Evolutionary conservation across 2,797 vertebrate genomes (phyloP).

Genomic region (Gambelia wislizenii): DNA sequence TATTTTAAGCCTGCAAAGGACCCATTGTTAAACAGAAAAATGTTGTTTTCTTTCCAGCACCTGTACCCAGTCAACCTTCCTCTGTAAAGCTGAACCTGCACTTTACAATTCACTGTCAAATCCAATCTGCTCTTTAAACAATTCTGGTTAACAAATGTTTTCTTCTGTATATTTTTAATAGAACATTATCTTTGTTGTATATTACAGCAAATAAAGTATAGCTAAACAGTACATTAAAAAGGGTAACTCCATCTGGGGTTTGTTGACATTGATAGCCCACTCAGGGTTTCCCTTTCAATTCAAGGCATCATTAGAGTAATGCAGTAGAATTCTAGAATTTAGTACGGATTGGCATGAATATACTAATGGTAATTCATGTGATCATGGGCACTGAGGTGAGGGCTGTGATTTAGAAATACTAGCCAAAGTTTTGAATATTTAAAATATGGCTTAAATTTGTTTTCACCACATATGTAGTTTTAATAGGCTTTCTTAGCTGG

Average conservation of each 20-base stretch:
- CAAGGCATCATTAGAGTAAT: conserved; percentile 69
- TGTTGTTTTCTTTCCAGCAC: background rate
- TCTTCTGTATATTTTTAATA: conserved; percentile 65
- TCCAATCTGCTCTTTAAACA: conserved; percentile 64
- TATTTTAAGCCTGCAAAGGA: conserved; percentile 23
- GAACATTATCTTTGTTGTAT: conserved; percentile 71
- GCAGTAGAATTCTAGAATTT: conserved; percentile 67
- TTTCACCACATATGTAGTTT: background rate
- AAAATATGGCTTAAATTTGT: conserved; percentile 14
- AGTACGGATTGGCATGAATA: conserved; percentile 57
- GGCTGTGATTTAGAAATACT: conserved; percentile 21
- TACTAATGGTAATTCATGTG: conserved; percentile 38
- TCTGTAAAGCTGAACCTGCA: conserved; percentile 35
- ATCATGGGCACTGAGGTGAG: conserved; percentile 51
- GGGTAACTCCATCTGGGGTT: conserved; percentile 76
- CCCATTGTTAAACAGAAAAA: conserved; percentile 9
- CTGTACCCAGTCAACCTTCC: conserved; percentile 22
- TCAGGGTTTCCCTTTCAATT: conserved; percentile 70
- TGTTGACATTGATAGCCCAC: conserved; percentile 79
- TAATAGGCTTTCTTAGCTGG: conserved; percentile 35
- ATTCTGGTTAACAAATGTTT: conserved; percentile 63
- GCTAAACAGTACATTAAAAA: conserved; percentile 65
- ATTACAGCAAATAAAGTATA: conserved; percentile 79
- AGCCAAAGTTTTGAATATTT: conserved; percentile 22
- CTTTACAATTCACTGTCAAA: conserved; percentile 34